Evolutionary conservation across 2,797 vertebrate genomes (phyloP).

Genomic region (Mormyrops boulengeri): DNA sequence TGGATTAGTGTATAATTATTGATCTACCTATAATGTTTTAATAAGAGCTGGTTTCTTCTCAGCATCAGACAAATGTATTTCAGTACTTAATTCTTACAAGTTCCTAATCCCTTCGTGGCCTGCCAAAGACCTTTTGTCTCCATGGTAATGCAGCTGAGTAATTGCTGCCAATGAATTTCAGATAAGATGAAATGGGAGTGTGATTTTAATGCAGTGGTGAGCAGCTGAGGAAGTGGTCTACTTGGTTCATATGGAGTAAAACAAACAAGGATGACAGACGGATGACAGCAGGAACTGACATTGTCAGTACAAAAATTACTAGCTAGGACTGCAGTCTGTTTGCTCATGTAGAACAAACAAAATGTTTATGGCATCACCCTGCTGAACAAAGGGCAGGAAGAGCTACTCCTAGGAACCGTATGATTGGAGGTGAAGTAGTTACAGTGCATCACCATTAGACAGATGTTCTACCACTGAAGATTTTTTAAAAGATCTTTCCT

Average conservation of each 20-base stretch:
- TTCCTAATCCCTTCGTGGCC: conserved; percentile 81
- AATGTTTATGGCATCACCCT: conserved; percentile 76
- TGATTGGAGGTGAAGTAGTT: conserved; percentile 40
- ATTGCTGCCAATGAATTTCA: conserved; percentile 84
- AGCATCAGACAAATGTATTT: conserved; percentile 83
- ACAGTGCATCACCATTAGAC: conserved; percentile 92
- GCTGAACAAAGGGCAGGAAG: conserved; percentile 69
- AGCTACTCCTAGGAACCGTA: conserved; percentile 55
- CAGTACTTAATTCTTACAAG: conserved; percentile 98
- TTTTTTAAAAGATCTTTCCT: conserved; percentile 23
- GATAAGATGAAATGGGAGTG: conserved; percentile 81
- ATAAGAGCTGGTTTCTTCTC: conserved; percentile 62
- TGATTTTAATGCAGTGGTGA: conserved; percentile 84
- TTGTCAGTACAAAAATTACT: conserved; percentile 87
- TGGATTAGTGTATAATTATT: neutral
- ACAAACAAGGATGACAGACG: neutral
- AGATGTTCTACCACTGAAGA: conserved; percentile 75
- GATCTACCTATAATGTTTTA: conserved; percentile 31
- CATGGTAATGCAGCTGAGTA: conserved; percentile 78
- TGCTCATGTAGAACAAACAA: conserved; percentile 81
- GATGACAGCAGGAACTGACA: conserved; percentile 85
- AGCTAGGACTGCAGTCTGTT: conserved; percentile 86
- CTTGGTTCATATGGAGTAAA: conserved; percentile 69
- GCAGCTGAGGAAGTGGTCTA: conserved; percentile 71
- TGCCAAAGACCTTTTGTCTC: conserved; percentile 73